phyloP scores from a whole-genome alignment of 2,113 vertebrate genomes.

The Grammomys dolichurus region DNA sequence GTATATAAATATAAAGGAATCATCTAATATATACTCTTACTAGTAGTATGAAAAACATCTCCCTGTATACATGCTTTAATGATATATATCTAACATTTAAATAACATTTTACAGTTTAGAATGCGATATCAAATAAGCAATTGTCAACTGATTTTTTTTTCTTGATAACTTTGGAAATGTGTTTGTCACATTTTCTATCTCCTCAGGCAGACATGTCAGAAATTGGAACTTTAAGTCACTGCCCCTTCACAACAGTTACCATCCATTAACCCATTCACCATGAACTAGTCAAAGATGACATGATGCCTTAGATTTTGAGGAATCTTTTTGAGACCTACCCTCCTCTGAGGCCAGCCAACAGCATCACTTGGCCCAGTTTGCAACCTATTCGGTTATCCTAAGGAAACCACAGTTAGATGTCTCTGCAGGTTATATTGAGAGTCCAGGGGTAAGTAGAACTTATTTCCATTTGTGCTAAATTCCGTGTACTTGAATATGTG shows the following conservation, averaged over 20 bases:
- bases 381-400: fast-evolving
- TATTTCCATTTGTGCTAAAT: not conserved
- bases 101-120: not conserved
- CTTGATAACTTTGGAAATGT: not conserved
- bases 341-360: not conserved
- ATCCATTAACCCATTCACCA: not conserved
- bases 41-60: not conserved
- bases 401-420: not conserved
- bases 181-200: not conserved
- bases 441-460: not conserved
- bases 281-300: not conserved
- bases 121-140: not conserved
- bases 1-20: not conserved
- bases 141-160: not conserved
- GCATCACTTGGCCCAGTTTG: not conserved
- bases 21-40: not conserved
- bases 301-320: not conserved
- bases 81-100: not conserved
- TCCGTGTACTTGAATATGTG: not conserved
- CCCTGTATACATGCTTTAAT: not conserved
- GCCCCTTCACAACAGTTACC: not conserved
- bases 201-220: not conserved
- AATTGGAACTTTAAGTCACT: not conserved
- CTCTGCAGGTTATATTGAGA: not conserved
- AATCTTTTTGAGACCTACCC: not conserved